phyloP scores from a whole-genome alignment of 2,888 invertebrate genomes.

The Conomelus anceps region DNA sequence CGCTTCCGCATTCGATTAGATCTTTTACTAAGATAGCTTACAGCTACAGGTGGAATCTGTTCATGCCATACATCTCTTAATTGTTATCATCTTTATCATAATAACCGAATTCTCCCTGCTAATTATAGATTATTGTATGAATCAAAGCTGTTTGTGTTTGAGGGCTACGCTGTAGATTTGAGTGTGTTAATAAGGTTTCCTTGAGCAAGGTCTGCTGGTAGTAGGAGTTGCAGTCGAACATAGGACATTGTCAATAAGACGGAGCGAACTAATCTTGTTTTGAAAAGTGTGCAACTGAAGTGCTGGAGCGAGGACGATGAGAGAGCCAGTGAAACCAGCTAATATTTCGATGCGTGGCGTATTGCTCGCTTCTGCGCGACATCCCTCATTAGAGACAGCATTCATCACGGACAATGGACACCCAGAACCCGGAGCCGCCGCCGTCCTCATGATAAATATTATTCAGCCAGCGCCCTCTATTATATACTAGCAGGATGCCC shows the following conservation, averaged over 20 bases:
- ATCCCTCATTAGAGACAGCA: constrained; percentile 1
- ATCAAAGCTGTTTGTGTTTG: not conserved
- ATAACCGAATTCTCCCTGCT: not conserved
- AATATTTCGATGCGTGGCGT: not conserved
- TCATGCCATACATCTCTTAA: too few relatives aligned
- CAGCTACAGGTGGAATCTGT: not conserved
- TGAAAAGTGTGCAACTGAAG: not conserved
- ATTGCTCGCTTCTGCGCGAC: not conserved
- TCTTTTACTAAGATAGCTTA: too few relatives aligned
- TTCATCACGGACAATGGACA: not conserved
- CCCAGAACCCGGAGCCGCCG: not conserved
- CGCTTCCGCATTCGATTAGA: too few relatives aligned
- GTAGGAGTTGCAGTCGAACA: not conserved
- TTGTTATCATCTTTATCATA: too few relatives aligned
- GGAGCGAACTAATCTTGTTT: not conserved
- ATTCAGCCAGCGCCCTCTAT: not conserved
- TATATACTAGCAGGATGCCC: not conserved
- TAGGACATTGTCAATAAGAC: not conserved
- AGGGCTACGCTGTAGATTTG: not conserved
- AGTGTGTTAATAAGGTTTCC: not conserved
- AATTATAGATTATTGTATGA: not conserved
- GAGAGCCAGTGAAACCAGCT: not conserved
- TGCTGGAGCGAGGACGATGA: too few relatives aligned
- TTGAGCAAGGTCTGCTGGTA: not conserved
- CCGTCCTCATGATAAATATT: not conserved